Evolutionary conservation across 2,113 vertebrate genomes (phyloP).

Genomic region (Lepus europaeus): DNA sequence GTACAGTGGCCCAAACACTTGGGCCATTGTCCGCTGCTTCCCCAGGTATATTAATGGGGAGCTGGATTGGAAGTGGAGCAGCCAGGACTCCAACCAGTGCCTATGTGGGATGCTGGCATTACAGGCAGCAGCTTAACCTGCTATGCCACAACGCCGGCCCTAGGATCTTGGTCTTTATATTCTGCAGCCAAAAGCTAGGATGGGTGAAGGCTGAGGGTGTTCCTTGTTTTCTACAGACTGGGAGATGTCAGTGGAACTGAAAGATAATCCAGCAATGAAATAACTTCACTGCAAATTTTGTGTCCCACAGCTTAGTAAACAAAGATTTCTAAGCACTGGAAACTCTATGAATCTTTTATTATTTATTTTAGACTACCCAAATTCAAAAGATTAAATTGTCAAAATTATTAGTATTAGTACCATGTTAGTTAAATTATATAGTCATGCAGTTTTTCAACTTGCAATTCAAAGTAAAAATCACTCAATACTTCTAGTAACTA

Average conservation of each 20-base stretch:
- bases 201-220: background rate
- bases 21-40: no score
- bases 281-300: background rate
- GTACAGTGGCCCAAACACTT: no score
- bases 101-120: no score
- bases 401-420: conserved; percentile 41
- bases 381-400: conserved; percentile 32
- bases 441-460: conserved; percentile 1
- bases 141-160: no score
- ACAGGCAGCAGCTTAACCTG: no score
- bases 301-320: background rate
- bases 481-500: background rate
- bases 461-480: conserved; percentile 38
- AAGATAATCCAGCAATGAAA: background rate
- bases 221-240: conserved; percentile 24
- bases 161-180: background rate
- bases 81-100: no score
- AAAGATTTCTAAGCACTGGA: conserved; percentile 3
- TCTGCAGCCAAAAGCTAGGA: conserved; percentile 37
- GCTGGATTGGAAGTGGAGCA: no score
- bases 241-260: background rate
- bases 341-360: background rate
- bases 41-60: no score
- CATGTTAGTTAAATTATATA: conserved; percentile 43
- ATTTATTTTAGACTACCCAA: conserved; percentile 20